A percentile compares a stretch with the other conserved stretches of the same genome.
Conservation (phyloP, 2,113 vertebrate genomes). For the Carollia perspicillata region DNA sequence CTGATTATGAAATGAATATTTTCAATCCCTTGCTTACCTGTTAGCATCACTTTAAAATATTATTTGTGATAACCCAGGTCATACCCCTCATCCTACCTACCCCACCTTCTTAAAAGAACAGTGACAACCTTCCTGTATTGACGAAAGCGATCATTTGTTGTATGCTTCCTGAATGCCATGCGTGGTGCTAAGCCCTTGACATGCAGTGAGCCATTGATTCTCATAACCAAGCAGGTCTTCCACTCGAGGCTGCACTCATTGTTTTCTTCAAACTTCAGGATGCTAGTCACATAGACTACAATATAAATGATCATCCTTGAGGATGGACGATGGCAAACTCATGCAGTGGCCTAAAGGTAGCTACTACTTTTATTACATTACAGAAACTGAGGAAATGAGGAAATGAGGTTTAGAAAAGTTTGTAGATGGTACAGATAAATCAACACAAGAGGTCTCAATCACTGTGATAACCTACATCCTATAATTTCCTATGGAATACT, state of each 20-base stretch:
- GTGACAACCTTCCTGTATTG: not conserved
- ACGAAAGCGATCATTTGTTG: not conserved
- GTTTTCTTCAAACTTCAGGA: not conserved
- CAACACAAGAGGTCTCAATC: not conserved
- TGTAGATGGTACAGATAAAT: not conserved
- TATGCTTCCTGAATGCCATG: not conserved
- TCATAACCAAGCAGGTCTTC: not conserved
- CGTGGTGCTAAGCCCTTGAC: not conserved
- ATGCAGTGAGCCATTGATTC: not conserved
- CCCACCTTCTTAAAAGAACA: not conserved
- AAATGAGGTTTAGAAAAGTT: not conserved
- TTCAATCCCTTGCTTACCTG: not conserved
- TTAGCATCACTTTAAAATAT: conserved; percentile 24
- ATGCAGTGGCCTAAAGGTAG: not conserved
- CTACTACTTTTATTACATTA: not conserved
- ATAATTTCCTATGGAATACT: not conserved
- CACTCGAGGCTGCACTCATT: not conserved
- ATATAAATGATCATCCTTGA: not conserved
- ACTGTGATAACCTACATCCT: not conserved
- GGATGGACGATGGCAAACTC: not conserved
- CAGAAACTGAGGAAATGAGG: not conserved
- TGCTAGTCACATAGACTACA: not conserved
- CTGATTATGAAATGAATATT: not conserved
- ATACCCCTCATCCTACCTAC: not conserved
- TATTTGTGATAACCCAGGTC: not conserved